Base-by-base conservation (phyloP, 2,888 invertebrate genomes). In the Aethes cnicana region DNA sequence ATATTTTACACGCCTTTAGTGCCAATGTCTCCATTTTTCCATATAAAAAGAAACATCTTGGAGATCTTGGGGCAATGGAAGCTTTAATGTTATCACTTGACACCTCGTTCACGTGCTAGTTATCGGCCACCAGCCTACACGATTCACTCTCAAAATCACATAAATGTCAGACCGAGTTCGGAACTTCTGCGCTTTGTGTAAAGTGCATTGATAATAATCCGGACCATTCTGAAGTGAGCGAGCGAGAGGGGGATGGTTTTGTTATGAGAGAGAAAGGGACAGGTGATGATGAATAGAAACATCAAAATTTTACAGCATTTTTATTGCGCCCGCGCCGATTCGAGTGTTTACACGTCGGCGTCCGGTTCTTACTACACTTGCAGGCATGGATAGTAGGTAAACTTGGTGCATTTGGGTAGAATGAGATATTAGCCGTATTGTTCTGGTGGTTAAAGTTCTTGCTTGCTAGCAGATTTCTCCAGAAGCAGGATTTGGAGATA, bases 121-220 rank as follows among this genome's bases (percentile, higher is more conserved):
- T 81, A 85, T 79, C 78, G 59, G 66, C 55, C 72, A 78, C 79
- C 82, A 84, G 85, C 80, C 78, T 79, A 82, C 79, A 85, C 81
- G 74, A 86, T 85, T 86, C 86, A 86, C 84, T 78, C 76, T 81
- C 81, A 78, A 81, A 84, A 78, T 84, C 85, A 85, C 88, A 88
- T 88, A 72, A 88, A 86, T 75, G 88, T 89, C 88, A 84, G 80
- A 35, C 68, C 49, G 59, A 74, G 72, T 78, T 79, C 70, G 74
- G 76, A 74, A 81, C 83, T 84, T 89, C 88, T 89, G 88, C n/a
- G n/a, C 82, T 88, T 88, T 86, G 80, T 89, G 88, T 89, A 87
- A 89, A 89, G 84, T 87, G 85, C 88, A 87, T 88, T 86, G 88
- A 88, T 89, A 87, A 85, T 88, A 85, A 85, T 87, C 86, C 78